These are phyloP conservation scores for Leptinotarsa rubiginosa DNA, from an alignment of 2,888 invertebrate genomes.

Conservation along the genomic window DNA sequence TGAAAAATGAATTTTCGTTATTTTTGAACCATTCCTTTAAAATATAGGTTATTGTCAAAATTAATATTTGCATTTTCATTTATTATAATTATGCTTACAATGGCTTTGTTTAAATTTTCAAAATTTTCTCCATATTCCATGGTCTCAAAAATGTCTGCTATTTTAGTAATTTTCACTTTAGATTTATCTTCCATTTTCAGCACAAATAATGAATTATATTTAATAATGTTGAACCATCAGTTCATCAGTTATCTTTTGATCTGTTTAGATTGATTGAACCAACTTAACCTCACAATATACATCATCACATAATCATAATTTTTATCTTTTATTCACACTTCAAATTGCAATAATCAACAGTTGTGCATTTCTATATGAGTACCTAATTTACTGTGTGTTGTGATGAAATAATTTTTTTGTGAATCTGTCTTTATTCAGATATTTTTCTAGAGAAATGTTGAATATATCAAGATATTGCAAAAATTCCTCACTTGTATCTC, in stretches of 20 bases:
- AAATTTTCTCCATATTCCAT: constrained; percentile 59
- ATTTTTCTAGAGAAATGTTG: constrained; percentile 48
- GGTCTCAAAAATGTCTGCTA: constrained; percentile 54
- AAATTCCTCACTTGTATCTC: constrained; percentile 43
- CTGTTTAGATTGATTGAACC: background rate
- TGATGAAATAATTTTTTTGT: no score
- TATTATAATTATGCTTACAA: constrained; percentile 49
- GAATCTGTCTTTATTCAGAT: background rate
- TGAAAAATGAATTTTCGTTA: constrained; percentile 47
- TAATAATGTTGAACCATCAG: constrained; percentile 5
- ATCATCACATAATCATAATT: background rate
- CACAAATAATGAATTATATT: background rate
- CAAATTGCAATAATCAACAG: background rate
- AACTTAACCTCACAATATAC: constrained; percentile 8
- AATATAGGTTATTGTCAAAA: background rate
- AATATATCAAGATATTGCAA: constrained; percentile 54
- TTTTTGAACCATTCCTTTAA: constrained; percentile 58
- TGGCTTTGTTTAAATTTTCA: constrained; percentile 52
- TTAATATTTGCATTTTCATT: constrained; percentile 17
- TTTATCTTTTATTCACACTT: background rate
- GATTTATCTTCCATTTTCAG: constrained; percentile 29
- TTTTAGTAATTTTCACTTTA: constrained; percentile 31
- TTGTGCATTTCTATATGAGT: no score
- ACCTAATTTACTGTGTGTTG: no score
- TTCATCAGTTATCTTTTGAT: constrained; percentile 6